A percentile compares a stretch with the other conserved stretches of the same genome.
Evolutionary conservation across 2,888 invertebrate genomes (phyloP).

Genomic region (Psylliodes chrysocephalus): DNA sequence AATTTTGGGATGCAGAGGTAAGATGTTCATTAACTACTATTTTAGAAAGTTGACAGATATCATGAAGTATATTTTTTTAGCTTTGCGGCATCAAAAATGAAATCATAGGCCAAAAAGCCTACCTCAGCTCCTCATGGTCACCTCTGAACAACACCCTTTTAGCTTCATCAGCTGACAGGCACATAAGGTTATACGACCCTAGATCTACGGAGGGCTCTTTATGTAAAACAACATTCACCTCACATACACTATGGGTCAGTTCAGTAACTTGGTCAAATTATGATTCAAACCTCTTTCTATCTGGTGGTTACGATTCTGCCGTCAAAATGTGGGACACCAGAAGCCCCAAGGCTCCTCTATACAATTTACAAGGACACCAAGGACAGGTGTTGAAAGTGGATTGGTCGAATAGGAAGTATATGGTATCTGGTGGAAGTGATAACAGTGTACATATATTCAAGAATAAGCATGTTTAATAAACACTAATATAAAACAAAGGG

Average conservation of each 20-base stretch:
- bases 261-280: conserved; percentile 88
- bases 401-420: conserved; percentile 88
- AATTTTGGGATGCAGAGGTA: conserved; percentile 90
- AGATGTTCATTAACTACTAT: too few relatives aligned
- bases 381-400: conserved; percentile 93
- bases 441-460: conserved; percentile 91
- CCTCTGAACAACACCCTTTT: conserved; percentile 78
- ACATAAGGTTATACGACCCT: conserved; percentile 92
- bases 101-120: conserved; percentile 89
- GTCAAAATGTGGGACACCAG: conserved; percentile 97
- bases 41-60: neutral
- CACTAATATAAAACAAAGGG: conserved; percentile 6
- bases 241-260: conserved; percentile 93
- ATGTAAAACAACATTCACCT: conserved; percentile 88
- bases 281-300: conserved; percentile 86
- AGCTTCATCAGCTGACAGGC: conserved; percentile 90
- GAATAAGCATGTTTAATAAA: conserved; percentile 53
- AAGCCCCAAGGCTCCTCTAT: conserved; percentile 91
- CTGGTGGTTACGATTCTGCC: conserved; percentile 90
- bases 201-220: conserved; percentile 87
- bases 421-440: conserved; percentile 94
- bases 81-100: conserved; percentile 85
- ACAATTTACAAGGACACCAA: conserved; percentile 91
- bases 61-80: conserved; percentile 43
- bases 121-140: conserved; percentile 88